Evolutionary conservation across 2,888 invertebrate genomes (phyloP).

Genomic region (Apantesis nais): DNA sequence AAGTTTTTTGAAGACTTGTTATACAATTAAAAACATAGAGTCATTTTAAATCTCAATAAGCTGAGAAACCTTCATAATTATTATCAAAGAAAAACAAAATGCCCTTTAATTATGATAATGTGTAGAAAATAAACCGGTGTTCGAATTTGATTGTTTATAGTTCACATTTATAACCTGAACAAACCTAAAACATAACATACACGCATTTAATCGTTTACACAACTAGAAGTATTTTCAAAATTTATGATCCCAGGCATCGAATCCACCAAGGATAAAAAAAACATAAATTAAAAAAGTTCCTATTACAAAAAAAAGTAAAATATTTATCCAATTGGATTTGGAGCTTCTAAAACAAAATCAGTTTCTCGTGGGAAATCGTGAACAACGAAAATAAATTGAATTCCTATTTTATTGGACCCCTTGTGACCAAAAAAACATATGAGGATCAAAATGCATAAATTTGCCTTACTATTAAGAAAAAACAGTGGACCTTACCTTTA

Average conservation of each 20-base stretch:
- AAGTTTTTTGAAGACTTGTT: background rate
- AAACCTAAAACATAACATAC: background rate
- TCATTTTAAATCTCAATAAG: background rate
- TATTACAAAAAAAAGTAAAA: slow-evolving; percentile 28
- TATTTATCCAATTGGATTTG: slow-evolving; percentile 51
- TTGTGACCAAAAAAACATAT: slow-evolving; percentile 64
- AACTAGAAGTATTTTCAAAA: background rate
- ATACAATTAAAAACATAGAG: background rate
- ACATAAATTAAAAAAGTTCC: slow-evolving; percentile 46
- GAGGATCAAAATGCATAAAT: slow-evolving; percentile 37
- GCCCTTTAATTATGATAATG: background rate
- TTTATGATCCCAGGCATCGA: slow-evolving; percentile 5
- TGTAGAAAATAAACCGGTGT: background rate
- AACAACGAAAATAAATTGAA: slow-evolving; percentile 73
- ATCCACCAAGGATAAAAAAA: slow-evolving; percentile 31
- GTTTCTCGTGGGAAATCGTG: slow-evolving; percentile 74
- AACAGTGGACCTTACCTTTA: background rate
- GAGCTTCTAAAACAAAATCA: slow-evolving; percentile 57
- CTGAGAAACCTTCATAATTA: too few relatives aligned
- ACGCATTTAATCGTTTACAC: background rate
- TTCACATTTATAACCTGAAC: background rate
- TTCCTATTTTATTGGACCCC: slow-evolving; percentile 56
- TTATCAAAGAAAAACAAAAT: background rate
- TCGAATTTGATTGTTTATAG: too few relatives aligned
- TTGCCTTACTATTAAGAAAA: background rate